Percentiles rank a stretch among this genome's conserved stretches.
These are phyloP conservation scores for Brevimyrus niger DNA, from an alignment of 2,113 vertebrate genomes.

Conservation along the genomic window DNA sequence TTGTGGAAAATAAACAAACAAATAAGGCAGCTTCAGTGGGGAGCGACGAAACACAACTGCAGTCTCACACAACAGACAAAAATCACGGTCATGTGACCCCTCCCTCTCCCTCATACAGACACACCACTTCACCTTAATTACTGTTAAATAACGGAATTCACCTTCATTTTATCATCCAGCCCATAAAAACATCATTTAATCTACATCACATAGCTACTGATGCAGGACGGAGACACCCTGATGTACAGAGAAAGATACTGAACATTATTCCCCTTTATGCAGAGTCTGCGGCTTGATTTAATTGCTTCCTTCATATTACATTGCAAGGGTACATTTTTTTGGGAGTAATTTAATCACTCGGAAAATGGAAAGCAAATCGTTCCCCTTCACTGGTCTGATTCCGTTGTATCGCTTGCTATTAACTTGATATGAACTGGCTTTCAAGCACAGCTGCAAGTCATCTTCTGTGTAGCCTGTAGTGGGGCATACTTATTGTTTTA, in stretches of 20 bases:
- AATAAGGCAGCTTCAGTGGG: neutral
- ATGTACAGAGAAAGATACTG: neutral
- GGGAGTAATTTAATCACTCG: conserved; percentile 1
- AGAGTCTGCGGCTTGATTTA: neutral
- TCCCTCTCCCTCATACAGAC: neutral
- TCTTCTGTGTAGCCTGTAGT: neutral
- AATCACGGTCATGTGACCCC: neutral
- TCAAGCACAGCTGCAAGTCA: neutral
- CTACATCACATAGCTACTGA: neutral
- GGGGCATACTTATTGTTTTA: neutral
- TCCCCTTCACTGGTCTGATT: conserved; percentile 2
- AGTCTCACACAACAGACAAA: neutral
- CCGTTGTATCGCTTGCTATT: neutral
- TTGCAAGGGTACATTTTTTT: neutral
- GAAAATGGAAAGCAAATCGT: conserved; percentile 5
- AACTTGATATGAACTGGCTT: neutral
- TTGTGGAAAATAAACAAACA: neutral
- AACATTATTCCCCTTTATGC: neutral
- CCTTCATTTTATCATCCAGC: neutral
- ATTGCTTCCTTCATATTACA: conserved; percentile 3
- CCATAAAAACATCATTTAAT: neutral
- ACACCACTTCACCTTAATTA: neutral
- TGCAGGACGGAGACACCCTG: neutral
- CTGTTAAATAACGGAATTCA: neutral
- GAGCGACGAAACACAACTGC: neutral